Percentiles rank a stretch among this genome's conserved stretches.
Conservation (phyloP, 2,888 invertebrate genomes). For the Imbricaverruca yamaguchii region DNA sequence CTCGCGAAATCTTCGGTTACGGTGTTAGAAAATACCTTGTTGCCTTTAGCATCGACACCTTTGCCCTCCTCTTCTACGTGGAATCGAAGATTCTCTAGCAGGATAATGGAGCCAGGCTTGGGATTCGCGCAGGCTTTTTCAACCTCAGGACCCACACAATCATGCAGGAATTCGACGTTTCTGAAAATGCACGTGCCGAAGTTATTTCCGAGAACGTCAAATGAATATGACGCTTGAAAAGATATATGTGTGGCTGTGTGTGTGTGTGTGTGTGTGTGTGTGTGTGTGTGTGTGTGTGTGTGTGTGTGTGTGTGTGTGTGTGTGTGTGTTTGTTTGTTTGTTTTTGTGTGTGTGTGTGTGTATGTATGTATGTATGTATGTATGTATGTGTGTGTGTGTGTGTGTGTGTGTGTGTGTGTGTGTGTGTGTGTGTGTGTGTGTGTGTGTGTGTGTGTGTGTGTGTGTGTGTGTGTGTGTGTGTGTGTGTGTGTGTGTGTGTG, state of each 20-base stretch:
- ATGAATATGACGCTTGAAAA: too few relatives aligned
- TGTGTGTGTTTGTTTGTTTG: not conserved
- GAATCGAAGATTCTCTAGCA: slow-evolving; percentile 92
- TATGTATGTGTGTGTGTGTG: too few relatives aligned
- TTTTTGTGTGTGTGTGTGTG: not conserved
- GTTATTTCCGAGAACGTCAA: too few relatives aligned
- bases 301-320: not conserved
- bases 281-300: slow-evolving; percentile 21
- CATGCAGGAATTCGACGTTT: slow-evolving; percentile 56
- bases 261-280: slow-evolving; percentile 19
- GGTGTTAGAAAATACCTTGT: slow-evolving; percentile 52
- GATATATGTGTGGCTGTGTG: not conserved
- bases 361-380: not conserved
- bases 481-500: slow-evolving; percentile 10
- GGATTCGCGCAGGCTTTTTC: slow-evolving; percentile 86
- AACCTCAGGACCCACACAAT: slow-evolving; percentile 89
- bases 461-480: not conserved
- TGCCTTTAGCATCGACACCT: slow-evolving; percentile 78
- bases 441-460: not conserved
- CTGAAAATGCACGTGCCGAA: slow-evolving; percentile 30
- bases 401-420: too few relatives aligned
- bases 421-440: not conserved
- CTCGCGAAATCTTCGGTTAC: too few relatives aligned
- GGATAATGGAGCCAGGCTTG: slow-evolving; percentile 73
- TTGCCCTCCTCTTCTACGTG: slow-evolving; percentile 98